Percentiles rank a stretch among this genome's conserved stretches.
Evolutionary conservation across 2,888 invertebrate genomes (phyloP).

Genomic region (Tetrapedia diversipes): DNA sequence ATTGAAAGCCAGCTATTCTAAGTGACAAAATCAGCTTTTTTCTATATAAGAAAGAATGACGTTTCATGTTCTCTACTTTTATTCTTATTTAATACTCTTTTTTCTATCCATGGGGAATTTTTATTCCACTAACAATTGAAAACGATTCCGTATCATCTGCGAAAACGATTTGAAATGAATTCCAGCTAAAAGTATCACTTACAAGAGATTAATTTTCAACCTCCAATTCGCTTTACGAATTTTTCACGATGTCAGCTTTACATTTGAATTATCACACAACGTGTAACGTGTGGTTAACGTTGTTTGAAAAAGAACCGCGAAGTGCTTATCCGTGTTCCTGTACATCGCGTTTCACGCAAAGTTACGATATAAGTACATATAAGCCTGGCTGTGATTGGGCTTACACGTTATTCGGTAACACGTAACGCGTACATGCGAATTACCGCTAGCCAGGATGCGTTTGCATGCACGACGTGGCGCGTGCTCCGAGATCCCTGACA

Average conservation of each 20-base stretch:
- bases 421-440: conserved; percentile 44
- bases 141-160: no score
- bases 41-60: no score
- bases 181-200: no score
- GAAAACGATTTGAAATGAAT: no score
- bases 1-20: no score
- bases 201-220: no score
- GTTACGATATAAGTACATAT: conserved; percentile 17
- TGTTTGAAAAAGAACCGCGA: neutral
- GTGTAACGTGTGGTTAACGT: neutral
- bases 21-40: no score
- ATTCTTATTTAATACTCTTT: no score
- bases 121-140: no score
- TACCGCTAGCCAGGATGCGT: conserved; percentile 65
- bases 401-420: conserved; percentile 59
- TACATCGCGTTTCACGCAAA: neutral
- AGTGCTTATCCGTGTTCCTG: conserved; percentile 28
- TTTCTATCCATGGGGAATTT: no score
- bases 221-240: no score
- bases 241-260: neutral
- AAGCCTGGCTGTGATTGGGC: conserved; percentile 12
- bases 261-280: neutral
- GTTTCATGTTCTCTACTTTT: no score
- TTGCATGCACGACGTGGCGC: conserved; percentile 62
- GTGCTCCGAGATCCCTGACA: conserved; percentile 60